Percentiles rank a stretch among this genome's conserved stretches.
Evolutionary conservation across 2,113 vertebrate species (phyloP).

Genomic region (Gorsachius goisagi): DNA sequence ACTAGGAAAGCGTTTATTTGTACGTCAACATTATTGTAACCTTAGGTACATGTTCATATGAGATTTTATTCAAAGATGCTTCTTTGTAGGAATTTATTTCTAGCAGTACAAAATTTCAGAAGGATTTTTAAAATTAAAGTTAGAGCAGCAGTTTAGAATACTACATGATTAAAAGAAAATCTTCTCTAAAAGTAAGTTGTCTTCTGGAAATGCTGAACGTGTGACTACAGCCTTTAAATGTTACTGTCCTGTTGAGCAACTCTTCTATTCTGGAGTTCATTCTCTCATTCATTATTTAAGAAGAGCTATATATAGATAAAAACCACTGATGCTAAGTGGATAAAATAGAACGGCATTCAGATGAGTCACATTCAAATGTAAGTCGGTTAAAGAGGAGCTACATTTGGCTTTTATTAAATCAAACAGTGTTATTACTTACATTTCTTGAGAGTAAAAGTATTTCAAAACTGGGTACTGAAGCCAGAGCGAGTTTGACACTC

Average conservation of each 20-base stretch:
- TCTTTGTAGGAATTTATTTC: background rate
- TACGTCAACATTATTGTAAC: background rate
- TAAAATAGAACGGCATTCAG: background rate
- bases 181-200: background rate
- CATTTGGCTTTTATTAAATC: background rate
- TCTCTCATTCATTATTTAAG: background rate
- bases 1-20: background rate
- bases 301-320: background rate
- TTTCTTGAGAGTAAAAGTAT: background rate
- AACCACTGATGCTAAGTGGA: rapidly evolving
- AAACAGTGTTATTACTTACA: background rate
- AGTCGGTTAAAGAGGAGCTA: background rate
- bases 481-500: rapidly evolving
- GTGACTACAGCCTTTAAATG: background rate
- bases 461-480: rapidly evolving
- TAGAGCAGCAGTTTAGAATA: background rate
- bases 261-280: background rate
- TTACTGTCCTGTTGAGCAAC: rapidly evolving
- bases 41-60: background rate
- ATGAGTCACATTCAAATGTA: background rate
- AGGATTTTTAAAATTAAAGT: background rate
- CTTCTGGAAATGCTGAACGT: background rate
- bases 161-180: background rate
- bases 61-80: background rate
- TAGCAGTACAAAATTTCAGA: background rate